A percentile compares a stretch with the other conserved stretches of the same genome.
phyloP scores from a whole-genome alignment of 2,113 vertebrate genomes.

The Arvicanthis niloticus region DNA sequence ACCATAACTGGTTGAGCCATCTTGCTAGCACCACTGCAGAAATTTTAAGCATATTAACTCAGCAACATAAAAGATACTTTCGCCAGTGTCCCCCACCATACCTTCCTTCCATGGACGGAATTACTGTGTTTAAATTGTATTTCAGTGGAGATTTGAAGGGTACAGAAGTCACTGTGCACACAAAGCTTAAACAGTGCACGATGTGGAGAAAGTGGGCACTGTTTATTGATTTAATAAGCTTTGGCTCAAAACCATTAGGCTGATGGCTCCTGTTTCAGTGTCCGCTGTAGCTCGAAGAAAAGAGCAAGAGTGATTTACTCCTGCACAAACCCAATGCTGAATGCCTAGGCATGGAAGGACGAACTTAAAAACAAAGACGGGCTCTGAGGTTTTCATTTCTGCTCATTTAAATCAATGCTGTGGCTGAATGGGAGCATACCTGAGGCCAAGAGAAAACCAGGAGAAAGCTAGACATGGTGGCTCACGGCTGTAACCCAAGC shows the following conservation, averaged over 20 bases:
- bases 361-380: slow-evolving; percentile 12
- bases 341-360: not conserved
- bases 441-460: not conserved
- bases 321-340: not conserved
- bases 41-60: not conserved
- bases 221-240: slow-evolving; percentile 28
- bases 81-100: not conserved
- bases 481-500: not conserved
- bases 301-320: not conserved
- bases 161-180: not conserved
- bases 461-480: not conserved
- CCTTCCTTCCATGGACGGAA: not conserved
- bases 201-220: not conserved
- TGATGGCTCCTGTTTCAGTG: not conserved
- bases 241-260: slow-evolving; percentile 10
- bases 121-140: not conserved
- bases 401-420: slow-evolving; percentile 39
- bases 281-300: not conserved
- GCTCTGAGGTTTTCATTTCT: slow-evolving; percentile 12
- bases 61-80: not conserved
- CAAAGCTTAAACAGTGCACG: not conserved
- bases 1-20: not conserved
- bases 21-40: not conserved
- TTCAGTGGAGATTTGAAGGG: not conserved
- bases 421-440: not conserved